Conservation (phyloP, 2,797 vertebrate species). For the Alcedo quadribrachys region DNA sequence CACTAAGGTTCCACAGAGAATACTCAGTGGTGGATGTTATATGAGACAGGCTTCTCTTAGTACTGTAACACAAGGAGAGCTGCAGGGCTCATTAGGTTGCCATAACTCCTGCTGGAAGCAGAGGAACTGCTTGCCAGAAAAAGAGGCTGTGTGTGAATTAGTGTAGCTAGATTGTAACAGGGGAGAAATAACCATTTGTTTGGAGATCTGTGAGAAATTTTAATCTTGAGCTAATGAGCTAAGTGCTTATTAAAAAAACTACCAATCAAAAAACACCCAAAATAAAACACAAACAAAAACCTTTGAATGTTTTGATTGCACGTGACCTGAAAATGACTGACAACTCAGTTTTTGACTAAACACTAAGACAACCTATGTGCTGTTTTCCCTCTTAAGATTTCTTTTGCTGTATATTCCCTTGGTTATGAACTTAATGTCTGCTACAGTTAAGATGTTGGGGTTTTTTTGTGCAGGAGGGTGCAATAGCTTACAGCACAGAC, state of each 20-base stretch:
- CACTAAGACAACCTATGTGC: not conserved
- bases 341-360: not conserved
- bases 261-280: not conserved
- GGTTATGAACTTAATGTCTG: not conserved
- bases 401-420: not conserved
- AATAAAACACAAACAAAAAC: not conserved
- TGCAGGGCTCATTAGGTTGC: not conserved
- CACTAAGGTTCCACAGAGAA: not conserved
- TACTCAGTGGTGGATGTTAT: not conserved
- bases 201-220: not conserved
- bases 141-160: not conserved
- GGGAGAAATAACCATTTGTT: not conserved
- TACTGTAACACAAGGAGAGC: not conserved
- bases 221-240: not conserved
- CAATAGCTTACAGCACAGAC: constrained; percentile 77
- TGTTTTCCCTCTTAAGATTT: not conserved
- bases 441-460: not conserved
- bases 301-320: not conserved
- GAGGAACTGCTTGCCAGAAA: not conserved
- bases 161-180: not conserved
- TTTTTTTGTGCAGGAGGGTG: constrained; percentile 81
- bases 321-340: not conserved
- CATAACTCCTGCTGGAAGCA: not conserved
- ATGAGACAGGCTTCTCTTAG: not conserved
- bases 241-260: not conserved